phyloP scores from a whole-genome alignment of 1,140 invertebrate species.

The Cherax quadricarinatus region DNA sequence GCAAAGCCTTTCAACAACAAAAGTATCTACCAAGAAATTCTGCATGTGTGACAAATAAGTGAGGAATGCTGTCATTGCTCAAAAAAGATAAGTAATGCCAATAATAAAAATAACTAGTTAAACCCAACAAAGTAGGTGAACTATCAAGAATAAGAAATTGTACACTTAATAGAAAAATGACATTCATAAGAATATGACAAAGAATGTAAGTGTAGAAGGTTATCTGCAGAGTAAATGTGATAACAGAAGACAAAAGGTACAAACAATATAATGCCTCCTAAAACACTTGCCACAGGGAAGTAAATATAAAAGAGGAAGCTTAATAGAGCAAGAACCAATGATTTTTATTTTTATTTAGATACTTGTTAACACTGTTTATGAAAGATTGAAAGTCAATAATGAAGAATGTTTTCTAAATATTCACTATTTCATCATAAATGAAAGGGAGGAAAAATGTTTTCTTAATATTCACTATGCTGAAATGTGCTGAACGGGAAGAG shows the following conservation, averaged over 20 bases:
- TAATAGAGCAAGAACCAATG: too few species aligned
- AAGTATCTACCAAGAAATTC: not conserved
- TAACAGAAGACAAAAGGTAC: not conserved
- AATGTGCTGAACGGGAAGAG: too few species aligned
- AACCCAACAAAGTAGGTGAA: not conserved
- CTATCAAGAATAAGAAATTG: not conserved
- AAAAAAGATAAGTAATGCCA: not conserved
- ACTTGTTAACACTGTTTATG: too few species aligned
- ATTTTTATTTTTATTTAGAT: too few species aligned
- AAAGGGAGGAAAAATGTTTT: too few species aligned
- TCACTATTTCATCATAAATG: too few species aligned
- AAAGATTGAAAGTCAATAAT: too few species aligned
- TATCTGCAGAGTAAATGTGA: not conserved
- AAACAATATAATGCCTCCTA: not conserved
- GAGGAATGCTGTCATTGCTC: not conserved
- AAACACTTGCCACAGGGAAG: not conserved
- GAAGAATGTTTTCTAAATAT: too few species aligned
- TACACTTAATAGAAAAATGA: too few species aligned
- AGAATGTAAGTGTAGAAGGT: not conserved
- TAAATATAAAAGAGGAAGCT: too few species aligned
- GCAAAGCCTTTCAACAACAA: not conserved
- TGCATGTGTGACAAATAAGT: not conserved
- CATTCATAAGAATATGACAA: not conserved
- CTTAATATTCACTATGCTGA: too few species aligned
- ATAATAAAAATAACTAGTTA: not conserved